phyloP scores from a whole-genome alignment of 2,113 vertebrate species.

The Festucalex cinctus region DNA sequence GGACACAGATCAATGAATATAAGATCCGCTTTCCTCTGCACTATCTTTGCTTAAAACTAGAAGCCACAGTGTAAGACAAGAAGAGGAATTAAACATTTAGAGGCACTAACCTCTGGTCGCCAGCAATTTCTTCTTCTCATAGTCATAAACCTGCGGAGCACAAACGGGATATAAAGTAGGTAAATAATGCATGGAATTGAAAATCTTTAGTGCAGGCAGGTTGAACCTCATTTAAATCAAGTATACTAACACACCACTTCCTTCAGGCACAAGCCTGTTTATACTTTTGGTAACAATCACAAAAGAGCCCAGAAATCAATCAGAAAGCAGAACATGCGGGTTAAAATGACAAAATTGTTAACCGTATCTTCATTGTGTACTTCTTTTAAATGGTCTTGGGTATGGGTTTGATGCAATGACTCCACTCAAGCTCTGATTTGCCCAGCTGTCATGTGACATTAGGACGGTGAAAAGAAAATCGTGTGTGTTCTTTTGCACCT shows the following conservation, averaged over 20 bases:
- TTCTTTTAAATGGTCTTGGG: neutral
- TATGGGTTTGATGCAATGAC: neutral
- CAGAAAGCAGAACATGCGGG: neutral
- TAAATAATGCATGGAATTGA: constrained; percentile 60
- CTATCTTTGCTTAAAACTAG: neutral
- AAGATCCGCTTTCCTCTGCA: neutral
- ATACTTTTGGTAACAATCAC: constrained; percentile 12
- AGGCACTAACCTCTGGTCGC: constrained; percentile 70
- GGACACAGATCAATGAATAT: constrained; percentile 12
- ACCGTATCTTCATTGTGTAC: neutral
- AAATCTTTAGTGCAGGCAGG: constrained; percentile 22
- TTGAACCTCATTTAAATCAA: constrained; percentile 26
- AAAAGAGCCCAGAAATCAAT: constrained; percentile 28
- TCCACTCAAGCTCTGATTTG: neutral
- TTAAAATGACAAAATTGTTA: neutral
- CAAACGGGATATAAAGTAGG: constrained; percentile 35
- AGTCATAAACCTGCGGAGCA: constrained; percentile 72
- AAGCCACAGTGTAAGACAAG: constrained; percentile 9
- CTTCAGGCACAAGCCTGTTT: constrained; percentile 37
- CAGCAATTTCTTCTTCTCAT: constrained; percentile 76
- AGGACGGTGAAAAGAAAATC: neutral
- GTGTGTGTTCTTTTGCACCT: constrained; percentile 50
- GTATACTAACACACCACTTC: constrained; percentile 26
- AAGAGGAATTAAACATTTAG: constrained; percentile 35
- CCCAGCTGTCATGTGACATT: neutral